A percentile compares a stretch with the other conserved stretches of the same genome.
Evolutionary conservation across 2,113 vertebrate genomes (phyloP).

Genomic region (Dolichotis patagonum): DNA sequence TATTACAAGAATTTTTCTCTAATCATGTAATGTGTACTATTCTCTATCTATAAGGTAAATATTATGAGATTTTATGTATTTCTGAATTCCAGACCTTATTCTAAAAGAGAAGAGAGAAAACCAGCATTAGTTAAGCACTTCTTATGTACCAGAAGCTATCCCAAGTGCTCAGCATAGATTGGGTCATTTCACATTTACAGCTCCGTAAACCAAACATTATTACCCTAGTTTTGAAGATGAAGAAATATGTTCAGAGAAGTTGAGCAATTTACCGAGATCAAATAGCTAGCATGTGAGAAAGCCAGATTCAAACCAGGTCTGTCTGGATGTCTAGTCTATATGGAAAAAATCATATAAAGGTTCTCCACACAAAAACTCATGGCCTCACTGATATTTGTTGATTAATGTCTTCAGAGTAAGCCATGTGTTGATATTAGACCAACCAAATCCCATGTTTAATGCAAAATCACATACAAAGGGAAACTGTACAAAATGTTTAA

Average conservation of each 20-base stretch:
- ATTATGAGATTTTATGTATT: not conserved
- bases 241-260: slow-evolving; percentile 50
- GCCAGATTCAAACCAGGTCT: slow-evolving; percentile 2
- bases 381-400: not conserved
- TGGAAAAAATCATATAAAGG: not conserved
- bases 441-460: not conserved
- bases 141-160: not conserved
- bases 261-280: slow-evolving; percentile 5
- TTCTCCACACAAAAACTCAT: not conserved
- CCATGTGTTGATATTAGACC: not conserved
- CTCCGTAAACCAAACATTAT: not conserved
- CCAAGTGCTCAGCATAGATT: not conserved
- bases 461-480: slow-evolving; percentile 21
- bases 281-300: not conserved
- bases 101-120: not conserved
- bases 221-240: slow-evolving; percentile 28
- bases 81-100: not conserved
- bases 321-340: not conserved
- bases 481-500: not conserved
- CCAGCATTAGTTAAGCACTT: not conserved
- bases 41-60: not conserved
- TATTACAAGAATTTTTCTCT: not conserved
- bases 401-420: slow-evolving; percentile 23
- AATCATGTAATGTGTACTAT: not conserved
- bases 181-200: slow-evolving; percentile 17